A percentile compares a stretch with the other conserved stretches of the same genome.
phyloP scores from a whole-genome alignment of 2,888 invertebrate genomes.

The Rhamphomyia laevipes region DNA sequence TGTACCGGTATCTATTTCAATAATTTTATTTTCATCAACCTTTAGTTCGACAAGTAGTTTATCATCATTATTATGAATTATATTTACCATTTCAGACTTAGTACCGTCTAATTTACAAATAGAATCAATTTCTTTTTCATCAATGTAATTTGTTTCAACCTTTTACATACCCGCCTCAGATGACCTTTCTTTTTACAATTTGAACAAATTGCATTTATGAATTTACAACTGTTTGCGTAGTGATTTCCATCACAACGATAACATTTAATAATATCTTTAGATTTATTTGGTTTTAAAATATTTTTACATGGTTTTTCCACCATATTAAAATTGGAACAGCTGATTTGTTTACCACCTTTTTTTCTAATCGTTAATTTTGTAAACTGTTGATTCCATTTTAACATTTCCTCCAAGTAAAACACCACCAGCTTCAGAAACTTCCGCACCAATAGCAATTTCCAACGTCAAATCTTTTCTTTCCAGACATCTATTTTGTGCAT shows the following conservation, averaged over 20 bases:
- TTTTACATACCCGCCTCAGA: background rate
- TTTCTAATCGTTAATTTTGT: background rate
- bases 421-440: constrained; percentile 16
- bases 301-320: background rate
- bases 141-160: background rate
- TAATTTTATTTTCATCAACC: background rate
- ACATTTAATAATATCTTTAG: background rate
- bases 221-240: background rate
- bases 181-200: background rate
- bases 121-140: background rate
- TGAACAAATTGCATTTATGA: background rate
- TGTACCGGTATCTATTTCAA: background rate
- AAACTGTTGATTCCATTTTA: background rate
- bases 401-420: background rate
- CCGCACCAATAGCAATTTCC: constrained; percentile 18
- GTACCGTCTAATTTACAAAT: background rate
- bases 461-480: constrained; percentile 16
- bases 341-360: background rate
- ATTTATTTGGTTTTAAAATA: background rate
- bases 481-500: constrained; percentile 18
- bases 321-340: no score
- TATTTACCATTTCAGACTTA: background rate
- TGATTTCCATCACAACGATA: background rate
- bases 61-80: background rate
- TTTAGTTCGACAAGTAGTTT: background rate